These are phyloP conservation scores for Cynoglossus semilaevis DNA, from an alignment of 2,113 vertebrate genomes.

Conservation along the genomic window DNA sequence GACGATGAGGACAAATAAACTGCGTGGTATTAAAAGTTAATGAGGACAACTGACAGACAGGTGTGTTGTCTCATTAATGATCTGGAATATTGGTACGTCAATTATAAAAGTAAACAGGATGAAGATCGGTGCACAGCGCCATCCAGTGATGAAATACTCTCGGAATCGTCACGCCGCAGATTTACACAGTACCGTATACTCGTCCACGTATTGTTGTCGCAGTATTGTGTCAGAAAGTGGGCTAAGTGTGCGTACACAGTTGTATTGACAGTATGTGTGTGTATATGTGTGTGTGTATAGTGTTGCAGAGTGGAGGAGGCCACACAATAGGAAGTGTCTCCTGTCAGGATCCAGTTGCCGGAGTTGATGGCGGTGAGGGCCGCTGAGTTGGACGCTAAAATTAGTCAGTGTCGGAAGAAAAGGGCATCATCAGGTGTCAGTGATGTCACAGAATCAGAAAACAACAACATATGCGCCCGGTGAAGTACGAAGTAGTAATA, in stretches of 20 bases:
- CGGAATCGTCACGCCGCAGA: too few relatives aligned
- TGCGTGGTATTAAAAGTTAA: constrained; percentile 11
- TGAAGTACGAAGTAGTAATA: too few relatives aligned
- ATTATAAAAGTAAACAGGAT: constrained; percentile 21
- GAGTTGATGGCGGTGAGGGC: constrained; percentile 33
- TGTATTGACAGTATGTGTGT: constrained; percentile 24
- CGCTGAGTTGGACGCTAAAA: constrained; percentile 52
- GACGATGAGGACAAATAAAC: too few relatives aligned
- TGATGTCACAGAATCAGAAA: not conserved
- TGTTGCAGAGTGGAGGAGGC: constrained; percentile 49
- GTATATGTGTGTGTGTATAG: constrained; percentile 43
- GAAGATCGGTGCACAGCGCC: constrained; percentile 9
- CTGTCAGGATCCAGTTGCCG: constrained; percentile 62
- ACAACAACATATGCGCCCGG: constrained; percentile 8
- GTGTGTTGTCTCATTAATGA: not conserved
- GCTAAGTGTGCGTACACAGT: not conserved
- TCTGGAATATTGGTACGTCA: not conserved
- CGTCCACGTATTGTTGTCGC: constrained; percentile 12
- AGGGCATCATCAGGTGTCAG: constrained; percentile 11
- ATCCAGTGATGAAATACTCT: too few relatives aligned
- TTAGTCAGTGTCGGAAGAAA: constrained; percentile 41
- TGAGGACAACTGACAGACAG: not conserved
- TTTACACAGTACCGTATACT: constrained; percentile 11
- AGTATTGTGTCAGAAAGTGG: constrained; percentile 13
- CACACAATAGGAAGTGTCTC: constrained; percentile 53